Conservation (phyloP, 30 jellyfish, hydroid and myxozoan species). For the Catostylus mosaicus region DNA sequence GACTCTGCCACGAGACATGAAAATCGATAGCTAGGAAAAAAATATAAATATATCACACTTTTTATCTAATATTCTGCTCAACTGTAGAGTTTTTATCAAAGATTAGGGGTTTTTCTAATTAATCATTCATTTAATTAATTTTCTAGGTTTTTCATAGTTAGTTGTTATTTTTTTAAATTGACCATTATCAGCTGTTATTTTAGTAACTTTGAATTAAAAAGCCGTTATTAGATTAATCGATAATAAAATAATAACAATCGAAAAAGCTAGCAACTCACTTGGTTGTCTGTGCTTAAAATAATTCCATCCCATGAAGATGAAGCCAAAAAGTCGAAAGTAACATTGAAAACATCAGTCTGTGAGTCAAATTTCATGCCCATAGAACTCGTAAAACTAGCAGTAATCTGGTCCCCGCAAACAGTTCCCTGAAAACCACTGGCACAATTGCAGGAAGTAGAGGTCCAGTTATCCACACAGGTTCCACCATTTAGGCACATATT, state of each 20-base stretch:
- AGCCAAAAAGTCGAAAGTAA: slow-evolving; percentile 26
- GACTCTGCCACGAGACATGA: slow-evolving; percentile 23
- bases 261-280: slow-evolving; percentile 50
- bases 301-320: slow-evolving; percentile 44
- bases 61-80: too few species aligned
- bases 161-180: too few species aligned
- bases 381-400: slow-evolving; percentile 35
- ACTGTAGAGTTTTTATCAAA: too few species aligned
- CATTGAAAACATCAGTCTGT: background rate
- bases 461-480: slow-evolving; percentile 65
- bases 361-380: slow-evolving; percentile 60
- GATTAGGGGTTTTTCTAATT: too few species aligned
- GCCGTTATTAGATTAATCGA: too few species aligned
- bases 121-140: too few species aligned
- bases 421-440: slow-evolving; percentile 51
- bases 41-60: background rate
- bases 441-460: slow-evolving; percentile 56
- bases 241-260: too few species aligned
- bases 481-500: slow-evolving; percentile 54
- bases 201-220: too few species aligned
- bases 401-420: slow-evolving; percentile 32
- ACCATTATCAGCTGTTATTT: too few species aligned
- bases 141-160: too few species aligned
- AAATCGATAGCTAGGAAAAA: slow-evolving; percentile 26
- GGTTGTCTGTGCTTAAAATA: slow-evolving; percentile 42